Percentiles rank a stretch among this genome's conserved stretches.
These are phyloP conservation scores for Bothrops jararaca DNA, from an alignment of 2,113 vertebrate species.

Conservation along the genomic window DNA sequence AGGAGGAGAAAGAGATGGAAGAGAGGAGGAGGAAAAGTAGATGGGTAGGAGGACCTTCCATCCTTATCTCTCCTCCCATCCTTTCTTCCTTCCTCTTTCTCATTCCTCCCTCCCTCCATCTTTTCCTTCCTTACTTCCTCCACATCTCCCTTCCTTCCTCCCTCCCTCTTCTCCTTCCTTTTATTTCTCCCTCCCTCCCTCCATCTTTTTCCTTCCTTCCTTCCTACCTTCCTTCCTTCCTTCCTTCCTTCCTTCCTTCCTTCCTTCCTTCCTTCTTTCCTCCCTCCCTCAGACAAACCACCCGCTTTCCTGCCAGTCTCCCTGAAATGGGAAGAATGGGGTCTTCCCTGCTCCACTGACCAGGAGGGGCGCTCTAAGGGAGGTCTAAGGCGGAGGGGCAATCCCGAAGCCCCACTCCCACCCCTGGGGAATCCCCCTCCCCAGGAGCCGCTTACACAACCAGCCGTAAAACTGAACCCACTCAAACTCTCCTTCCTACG, in stretches of 20 bases:
- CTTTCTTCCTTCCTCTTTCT: too few species aligned
- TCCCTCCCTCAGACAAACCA: conserved; percentile 20
- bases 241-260: too few species aligned
- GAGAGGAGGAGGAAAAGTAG: background rate
- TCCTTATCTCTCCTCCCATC: too few species aligned
- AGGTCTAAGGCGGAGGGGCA: conserved; percentile 20
- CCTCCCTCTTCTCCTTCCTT: background rate
- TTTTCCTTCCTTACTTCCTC: too few species aligned
- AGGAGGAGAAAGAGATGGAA: background rate
- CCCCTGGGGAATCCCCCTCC: background rate
- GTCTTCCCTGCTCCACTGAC: conserved; percentile 62
- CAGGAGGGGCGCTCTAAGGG: conserved; percentile 48
- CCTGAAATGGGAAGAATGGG: conserved; percentile 54
- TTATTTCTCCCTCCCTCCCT: background rate
- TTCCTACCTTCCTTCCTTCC: too few species aligned
- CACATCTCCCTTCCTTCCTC: background rate
- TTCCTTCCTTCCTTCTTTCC: too few species aligned
- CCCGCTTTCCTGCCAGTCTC: conserved; percentile 32
- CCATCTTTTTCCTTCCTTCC: too few species aligned
- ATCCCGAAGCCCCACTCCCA: conserved; percentile 39
- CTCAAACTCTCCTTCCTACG: too few species aligned
- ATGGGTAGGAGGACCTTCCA: background rate
- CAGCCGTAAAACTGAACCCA: background rate
- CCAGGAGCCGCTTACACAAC: background rate
- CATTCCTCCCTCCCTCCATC: too few species aligned